These are phyloP conservation scores for Drosophila austrosaltans DNA, from an alignment of 2,888 invertebrate genomes.

Conservation along the genomic window DNA sequence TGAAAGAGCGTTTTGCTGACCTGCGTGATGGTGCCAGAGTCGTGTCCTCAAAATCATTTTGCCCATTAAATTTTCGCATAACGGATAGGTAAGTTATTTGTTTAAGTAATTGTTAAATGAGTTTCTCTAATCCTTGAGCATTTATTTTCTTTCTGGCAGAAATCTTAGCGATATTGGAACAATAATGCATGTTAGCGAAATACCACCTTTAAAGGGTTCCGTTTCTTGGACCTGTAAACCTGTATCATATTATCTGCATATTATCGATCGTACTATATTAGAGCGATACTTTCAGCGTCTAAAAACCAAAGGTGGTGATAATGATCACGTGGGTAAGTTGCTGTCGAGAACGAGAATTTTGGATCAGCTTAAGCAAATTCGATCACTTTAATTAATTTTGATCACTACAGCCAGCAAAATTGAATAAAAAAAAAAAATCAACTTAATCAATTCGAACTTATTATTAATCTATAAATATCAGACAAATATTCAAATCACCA, in stretches of 20 bases:
- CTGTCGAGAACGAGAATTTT: neutral
- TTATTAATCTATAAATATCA: neutral
- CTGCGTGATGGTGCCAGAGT: conserved; percentile 97
- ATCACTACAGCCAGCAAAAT: neutral
- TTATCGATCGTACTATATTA: conserved; percentile 98
- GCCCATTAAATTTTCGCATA: conserved; percentile 98
- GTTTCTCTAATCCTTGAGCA: neutral
- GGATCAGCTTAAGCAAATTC: conserved; percentile 1
- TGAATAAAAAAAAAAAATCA: neutral
- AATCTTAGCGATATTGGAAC: conserved; percentile 99
- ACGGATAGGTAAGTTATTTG: conserved; percentile 88
- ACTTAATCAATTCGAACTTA: conserved; percentile 2
- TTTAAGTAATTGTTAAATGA: too few species aligned
- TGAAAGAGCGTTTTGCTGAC: conserved; percentile 98
- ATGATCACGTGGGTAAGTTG: conserved; percentile 82
- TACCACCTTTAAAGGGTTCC: conserved; percentile 96
- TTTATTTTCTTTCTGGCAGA: conserved; percentile 82
- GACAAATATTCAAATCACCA: conserved; percentile 19
- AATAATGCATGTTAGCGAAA: conserved; percentile 98
- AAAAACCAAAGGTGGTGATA: conserved; percentile 90
- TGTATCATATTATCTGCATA: conserved; percentile 98
- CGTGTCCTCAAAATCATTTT: conserved; percentile 99
- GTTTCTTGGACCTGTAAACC: conserved; percentile 99
- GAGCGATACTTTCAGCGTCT: conserved; percentile 98
- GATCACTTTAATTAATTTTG: neutral